Percentiles rank a stretch among this genome's conserved stretches.
phyloP scores from a whole-genome alignment of 2,888 invertebrate species.

The Stratiomys singularior region DNA sequence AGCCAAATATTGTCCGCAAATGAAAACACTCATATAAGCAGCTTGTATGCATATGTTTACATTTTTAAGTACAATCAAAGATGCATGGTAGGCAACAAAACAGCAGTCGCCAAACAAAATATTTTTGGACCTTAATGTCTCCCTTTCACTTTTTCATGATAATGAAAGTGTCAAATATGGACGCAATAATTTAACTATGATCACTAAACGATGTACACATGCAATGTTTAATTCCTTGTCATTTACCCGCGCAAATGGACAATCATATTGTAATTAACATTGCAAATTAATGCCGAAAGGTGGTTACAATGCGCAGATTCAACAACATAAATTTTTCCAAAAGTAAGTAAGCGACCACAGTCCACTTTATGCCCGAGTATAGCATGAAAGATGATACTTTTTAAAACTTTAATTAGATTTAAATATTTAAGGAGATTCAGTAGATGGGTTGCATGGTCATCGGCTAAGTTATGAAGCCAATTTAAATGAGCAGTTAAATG shows the following conservation, averaged over 20 bases:
- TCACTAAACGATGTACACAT: neutral
- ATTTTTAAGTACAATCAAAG: too few species aligned
- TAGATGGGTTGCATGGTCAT: too few species aligned
- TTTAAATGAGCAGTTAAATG: too few species aligned
- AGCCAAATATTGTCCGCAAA: too few species aligned
- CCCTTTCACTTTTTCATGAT: neutral
- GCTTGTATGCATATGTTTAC: too few species aligned
- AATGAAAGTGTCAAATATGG: constrained; percentile 5
- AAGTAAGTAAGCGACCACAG: neutral
- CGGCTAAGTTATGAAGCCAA: too few species aligned
- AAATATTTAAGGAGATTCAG: too few species aligned
- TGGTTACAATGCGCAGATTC: neutral
- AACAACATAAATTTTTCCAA: neutral
- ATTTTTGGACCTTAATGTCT: neutral
- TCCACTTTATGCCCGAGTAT: neutral
- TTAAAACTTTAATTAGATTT: too few species aligned
- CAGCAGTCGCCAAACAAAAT: too few species aligned
- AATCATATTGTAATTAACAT: neutral
- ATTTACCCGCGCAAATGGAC: neutral
- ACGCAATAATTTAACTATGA: neutral
- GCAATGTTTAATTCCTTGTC: neutral
- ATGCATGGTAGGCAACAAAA: too few species aligned
- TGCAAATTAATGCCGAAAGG: neutral
- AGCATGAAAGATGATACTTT: neutral
- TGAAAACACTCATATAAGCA: too few species aligned